These are phyloP conservation scores for Mus spretus DNA, from an alignment of 2,797 vertebrate genomes.

Conservation along the genomic window DNA sequence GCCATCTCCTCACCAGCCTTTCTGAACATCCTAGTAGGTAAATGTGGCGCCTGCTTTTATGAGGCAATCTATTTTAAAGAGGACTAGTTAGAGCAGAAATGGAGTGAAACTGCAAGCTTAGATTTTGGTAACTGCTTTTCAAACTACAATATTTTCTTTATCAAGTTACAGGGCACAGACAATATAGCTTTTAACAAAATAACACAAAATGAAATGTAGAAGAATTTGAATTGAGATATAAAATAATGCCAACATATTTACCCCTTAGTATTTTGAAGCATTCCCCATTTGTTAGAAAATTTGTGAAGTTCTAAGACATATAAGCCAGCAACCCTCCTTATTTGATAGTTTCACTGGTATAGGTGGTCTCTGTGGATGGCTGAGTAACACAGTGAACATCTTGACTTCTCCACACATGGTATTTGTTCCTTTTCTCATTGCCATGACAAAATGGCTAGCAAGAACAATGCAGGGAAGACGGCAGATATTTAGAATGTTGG, in stretches of 20 bases:
- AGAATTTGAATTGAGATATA: background rate
- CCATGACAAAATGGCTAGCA: background rate
- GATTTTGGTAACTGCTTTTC: background rate
- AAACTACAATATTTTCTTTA: background rate
- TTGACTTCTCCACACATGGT: background rate
- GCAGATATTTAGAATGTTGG: background rate
- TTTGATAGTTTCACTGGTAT: background rate
- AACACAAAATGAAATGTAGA: background rate
- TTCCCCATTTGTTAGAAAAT: background rate
- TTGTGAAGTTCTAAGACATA: background rate
- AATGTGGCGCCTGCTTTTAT: slow-evolving; percentile 31
- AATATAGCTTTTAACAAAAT: background rate
- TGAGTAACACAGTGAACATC: background rate
- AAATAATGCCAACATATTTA: background rate
- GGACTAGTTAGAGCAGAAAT: background rate
- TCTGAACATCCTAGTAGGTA: background rate
- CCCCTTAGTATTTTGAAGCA: background rate
- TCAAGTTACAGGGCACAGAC: background rate
- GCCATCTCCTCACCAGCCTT: background rate
- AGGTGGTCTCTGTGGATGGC: background rate
- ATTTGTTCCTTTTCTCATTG: background rate
- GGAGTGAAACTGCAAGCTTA: background rate
- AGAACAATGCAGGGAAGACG: background rate
- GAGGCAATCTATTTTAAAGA: background rate
- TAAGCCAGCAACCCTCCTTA: background rate